Conservation (phyloP, 2,888 invertebrate genomes). For the Idaea biselata region DNA sequence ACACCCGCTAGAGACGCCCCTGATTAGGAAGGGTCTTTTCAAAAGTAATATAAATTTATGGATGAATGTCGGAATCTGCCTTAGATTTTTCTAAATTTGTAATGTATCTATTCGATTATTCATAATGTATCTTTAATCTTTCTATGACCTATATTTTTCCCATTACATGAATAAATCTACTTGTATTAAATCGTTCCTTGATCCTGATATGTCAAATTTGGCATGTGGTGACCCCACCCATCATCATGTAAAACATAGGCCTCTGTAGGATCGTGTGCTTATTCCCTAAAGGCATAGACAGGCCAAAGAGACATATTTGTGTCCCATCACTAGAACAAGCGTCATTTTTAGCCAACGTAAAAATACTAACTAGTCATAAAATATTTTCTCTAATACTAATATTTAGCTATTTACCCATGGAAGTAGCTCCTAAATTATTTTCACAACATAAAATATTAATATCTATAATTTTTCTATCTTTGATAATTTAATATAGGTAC, state of each 20-base stretch:
- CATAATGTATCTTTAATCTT: no score
- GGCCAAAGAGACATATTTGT: neutral
- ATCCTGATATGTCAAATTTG: neutral
- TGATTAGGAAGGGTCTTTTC: no score
- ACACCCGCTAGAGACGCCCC: no score
- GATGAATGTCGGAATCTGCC: no score
- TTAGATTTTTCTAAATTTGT: no score
- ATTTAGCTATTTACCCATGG: conserved; percentile 11
- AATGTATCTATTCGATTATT: no score
- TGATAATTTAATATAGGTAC: neutral
- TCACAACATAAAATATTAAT: neutral
- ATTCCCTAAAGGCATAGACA: neutral
- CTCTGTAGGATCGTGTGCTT: neutral
- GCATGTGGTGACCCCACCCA: neutral
- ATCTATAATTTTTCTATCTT: neutral
- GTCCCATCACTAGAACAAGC: conserved; percentile 5
- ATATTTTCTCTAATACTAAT: conserved; percentile 5
- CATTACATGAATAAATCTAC: no score
- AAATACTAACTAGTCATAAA: neutral
- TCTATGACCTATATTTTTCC: no score
- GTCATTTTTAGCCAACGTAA: conserved; percentile 18
- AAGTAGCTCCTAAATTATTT: neutral
- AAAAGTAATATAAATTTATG: no score
- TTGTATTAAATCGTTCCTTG: neutral
- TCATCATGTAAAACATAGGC: neutral